phyloP scores from a whole-genome alignment of 1,140 invertebrate genomes.

The Orchestia grillus region DNA sequence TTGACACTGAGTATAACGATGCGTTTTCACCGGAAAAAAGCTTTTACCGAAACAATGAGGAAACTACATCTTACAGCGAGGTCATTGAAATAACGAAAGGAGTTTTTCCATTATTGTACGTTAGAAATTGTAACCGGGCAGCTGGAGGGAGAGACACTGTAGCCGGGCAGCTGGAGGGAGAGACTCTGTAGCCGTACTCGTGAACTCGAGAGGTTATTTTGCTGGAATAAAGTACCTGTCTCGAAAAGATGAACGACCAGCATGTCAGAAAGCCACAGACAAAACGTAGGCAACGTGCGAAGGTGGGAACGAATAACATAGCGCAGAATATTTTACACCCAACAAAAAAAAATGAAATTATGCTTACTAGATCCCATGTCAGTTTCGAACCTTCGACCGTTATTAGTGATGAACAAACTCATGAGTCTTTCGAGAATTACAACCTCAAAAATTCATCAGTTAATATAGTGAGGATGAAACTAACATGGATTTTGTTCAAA shows the following conservation, averaged over 20 bases:
- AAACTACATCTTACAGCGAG: neutral
- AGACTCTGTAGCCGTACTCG: neutral
- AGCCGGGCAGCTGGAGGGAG: neutral
- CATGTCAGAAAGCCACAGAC: neutral
- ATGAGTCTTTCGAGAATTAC: too few relatives aligned
- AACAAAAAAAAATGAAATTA: too few relatives aligned
- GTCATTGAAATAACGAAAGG: neutral
- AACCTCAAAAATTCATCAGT: too few relatives aligned
- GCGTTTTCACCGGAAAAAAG: too few relatives aligned
- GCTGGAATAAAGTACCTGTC: neutral
- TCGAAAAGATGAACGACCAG: neutral
- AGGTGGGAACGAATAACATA: neutral
- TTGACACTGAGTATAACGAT: too few relatives aligned
- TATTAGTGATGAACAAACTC: too few relatives aligned
- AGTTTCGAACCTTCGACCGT: too few relatives aligned
- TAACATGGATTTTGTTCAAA: too few relatives aligned
- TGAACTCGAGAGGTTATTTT: too few relatives aligned
- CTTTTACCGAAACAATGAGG: neutral
- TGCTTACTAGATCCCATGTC: too few relatives aligned
- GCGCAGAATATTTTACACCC: neutral
- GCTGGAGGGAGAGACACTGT: neutral
- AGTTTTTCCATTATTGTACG: neutral
- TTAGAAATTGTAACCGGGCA: neutral
- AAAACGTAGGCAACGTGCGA: neutral
- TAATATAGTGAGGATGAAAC: too few relatives aligned